Percentiles rank a stretch among this genome's conserved stretches.
These are phyloP conservation scores for Palythoa grandiflora DNA, from an alignment of 92 coral and sea anemone species.

Conservation along the genomic window DNA sequence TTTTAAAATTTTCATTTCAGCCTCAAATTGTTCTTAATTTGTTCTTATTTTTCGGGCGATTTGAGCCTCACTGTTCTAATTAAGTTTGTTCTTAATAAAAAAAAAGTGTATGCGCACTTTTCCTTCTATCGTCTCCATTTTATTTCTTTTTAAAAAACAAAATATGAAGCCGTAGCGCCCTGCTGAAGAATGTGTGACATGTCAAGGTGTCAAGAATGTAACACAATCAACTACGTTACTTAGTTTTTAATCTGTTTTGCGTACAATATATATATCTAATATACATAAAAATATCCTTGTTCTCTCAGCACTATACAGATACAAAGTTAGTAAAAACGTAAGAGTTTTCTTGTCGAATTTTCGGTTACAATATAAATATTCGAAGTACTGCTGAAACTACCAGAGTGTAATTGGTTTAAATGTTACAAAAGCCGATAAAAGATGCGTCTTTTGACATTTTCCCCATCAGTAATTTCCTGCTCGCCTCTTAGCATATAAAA, in stretches of 20 bases:
- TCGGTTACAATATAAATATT: conserved; percentile 12
- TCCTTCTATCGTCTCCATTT: not conserved
- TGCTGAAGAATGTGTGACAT: conserved; percentile 26
- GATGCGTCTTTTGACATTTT: conserved; percentile 3
- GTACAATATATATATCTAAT: conserved; percentile 21
- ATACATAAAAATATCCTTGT: not conserved
- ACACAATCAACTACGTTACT: conserved; percentile 1
- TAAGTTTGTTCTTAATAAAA: too few relatives aligned
- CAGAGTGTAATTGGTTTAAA: not conserved
- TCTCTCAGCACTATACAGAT: not conserved
- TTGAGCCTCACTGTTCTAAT: too few relatives aligned
- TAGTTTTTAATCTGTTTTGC: conserved; percentile 14
- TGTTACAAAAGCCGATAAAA: conserved; percentile 26
- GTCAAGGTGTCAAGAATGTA: conserved; percentile 32
- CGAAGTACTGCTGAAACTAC: conserved; percentile 2
- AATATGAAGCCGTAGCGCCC: not conserved
- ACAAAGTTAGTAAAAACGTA: not conserved
- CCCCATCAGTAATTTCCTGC: not conserved
- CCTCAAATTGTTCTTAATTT: too few relatives aligned
- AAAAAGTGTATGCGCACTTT: not conserved
- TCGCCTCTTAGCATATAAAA: not conserved
- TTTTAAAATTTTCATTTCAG: too few relatives aligned
- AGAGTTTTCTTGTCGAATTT: conserved; percentile 26
- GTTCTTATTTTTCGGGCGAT: too few relatives aligned
- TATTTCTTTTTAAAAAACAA: not conserved